Base-by-base conservation (phyloP, 1,140 invertebrate species). In the Limonius californicus region DNA sequence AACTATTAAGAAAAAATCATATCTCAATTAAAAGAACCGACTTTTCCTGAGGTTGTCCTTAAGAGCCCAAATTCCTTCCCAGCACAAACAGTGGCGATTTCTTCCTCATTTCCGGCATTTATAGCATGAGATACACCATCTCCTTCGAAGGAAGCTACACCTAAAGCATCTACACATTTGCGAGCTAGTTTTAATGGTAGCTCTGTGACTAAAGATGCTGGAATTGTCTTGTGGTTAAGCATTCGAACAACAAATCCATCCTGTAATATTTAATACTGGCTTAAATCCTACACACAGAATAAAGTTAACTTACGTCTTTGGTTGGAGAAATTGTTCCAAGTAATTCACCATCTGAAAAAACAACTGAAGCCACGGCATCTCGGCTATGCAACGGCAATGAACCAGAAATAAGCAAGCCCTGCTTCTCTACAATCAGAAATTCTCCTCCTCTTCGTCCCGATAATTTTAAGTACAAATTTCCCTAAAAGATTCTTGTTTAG, bases 31-130 rank as follows among this genome's bases (percentile, higher is more conserved):
- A n/a, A n/a, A n/a, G n/a, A n/a, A n/a, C n/a, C n/a, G n/a, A 89
- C 87, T 80, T 92, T 93, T 69, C 92, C 92, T 47, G 85, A 84
- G 2, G 82, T 75, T 4, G 91, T 94, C 71, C 85, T 84, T 0
- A 95, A 76, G 16, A 97, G 74, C 32, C 84, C 86, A 79, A 97
- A 95, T 70, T 95, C 92, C 77, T 94, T 94, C 6, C 91, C 92
- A 30, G 88, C 84, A 57, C 70, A 73, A 16, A 93, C 83, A 18
- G 77, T 80, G 0, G 80, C 79, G 15, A 88, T 80, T 76, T 89
- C 87, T 70, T 92, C 89, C 64, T 89, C 88, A 68, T 82, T 83
- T 8, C 83, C 85, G 18, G 79, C 80, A 72, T 80, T 80, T 19
- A 74, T 57, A 79, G 73, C 60, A 77, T 79, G 71, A 77, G 80